Base-by-base conservation (phyloP, 2,797 vertebrate genomes). In the Sparidentex hasta region DNA sequence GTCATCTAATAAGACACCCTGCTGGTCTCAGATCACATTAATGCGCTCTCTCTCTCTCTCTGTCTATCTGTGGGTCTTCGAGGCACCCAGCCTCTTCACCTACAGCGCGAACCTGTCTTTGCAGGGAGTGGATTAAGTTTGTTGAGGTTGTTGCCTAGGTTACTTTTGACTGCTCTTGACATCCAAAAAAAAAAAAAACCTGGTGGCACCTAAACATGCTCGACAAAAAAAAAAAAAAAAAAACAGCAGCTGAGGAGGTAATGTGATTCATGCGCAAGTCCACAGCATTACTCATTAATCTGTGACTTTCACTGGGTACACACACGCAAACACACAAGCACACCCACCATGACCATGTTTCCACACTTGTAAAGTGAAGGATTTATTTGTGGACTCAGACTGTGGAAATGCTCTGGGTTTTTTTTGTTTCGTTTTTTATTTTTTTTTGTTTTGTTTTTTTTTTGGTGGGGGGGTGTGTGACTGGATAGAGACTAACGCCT, bases 401-500 rank as follows among this genome's bases (percentile, higher is more conserved):
- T 21, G 76, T 84, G 84, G 70, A 84, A 78, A 74, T 48, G 83
- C 55, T 71, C 23, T 43, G 84, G 84, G n/a, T n/a, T n/a, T n/a
- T n/a, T n/a, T n/a, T n/a, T n/a, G n/a, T n/a, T n/a, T n/a, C 33
- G n/a, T n/a, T n/a, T n/a, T n/a, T n/a, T n/a, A n/a, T n/a, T n/a
- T n/a, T n/a, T n/a, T n/a, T n/a, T n/a, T n/a, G n/a, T n/a, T n/a
- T n/a, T n/a, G n/a, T n/a, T 8, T 38, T 38, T 11, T 38, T 38
- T 38, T 73, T 90, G 25, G 25, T 2, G 25, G 25, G 29, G 29
- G 33, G 33, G 33, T 3, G 81, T 80, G 81, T 84, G 87, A 74
- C 79, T 88, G 82, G 74, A 65, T 76, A 59, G 84, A 88, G 84
- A 90, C 89, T 76, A 85, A 89, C 87, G 93, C 93, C 94, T 92